Conservation (phyloP, 2,888 invertebrate species). For the Limnephilus lunatus region DNA sequence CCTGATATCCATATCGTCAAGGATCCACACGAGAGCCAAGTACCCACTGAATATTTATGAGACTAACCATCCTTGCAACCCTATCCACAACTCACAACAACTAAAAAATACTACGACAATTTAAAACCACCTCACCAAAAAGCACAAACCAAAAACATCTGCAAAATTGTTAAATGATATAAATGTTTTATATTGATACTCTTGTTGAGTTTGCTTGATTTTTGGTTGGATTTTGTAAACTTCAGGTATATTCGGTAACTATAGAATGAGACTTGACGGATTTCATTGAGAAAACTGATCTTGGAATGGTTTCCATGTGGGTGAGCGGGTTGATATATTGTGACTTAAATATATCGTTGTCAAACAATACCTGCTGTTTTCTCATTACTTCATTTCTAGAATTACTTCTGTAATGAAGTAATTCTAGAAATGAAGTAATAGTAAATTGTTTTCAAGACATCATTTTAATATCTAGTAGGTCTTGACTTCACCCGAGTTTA, state of each 20-base stretch:
- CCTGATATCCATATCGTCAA: constrained; percentile 34
- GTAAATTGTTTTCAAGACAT: neutral
- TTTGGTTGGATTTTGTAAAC: neutral
- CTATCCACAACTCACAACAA: neutral
- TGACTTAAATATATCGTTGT: neutral
- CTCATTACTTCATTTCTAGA: neutral
- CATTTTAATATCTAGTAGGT: neutral
- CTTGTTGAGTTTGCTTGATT: neutral
- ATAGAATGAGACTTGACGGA: constrained; percentile 10
- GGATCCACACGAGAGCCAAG: constrained; percentile 29
- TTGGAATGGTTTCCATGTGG: neutral
- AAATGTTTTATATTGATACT: neutral
- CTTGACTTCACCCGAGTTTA: neutral
- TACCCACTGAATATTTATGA: constrained; percentile 38
- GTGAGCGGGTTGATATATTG: neutral
- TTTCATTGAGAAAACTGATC: constrained; percentile 9
- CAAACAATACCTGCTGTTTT: neutral
- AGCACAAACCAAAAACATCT: neutral
- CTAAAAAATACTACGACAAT: neutral
- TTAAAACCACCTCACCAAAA: neutral
- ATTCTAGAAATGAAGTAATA: too few species aligned
- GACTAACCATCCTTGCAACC: constrained; percentile 36
- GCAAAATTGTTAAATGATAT: neutral
- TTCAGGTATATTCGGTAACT: neutral
- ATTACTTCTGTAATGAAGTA: too few species aligned